Evolutionary conservation across 2,888 invertebrate genomes (phyloP).

Genomic region (Andricus quercusramuli): DNA sequence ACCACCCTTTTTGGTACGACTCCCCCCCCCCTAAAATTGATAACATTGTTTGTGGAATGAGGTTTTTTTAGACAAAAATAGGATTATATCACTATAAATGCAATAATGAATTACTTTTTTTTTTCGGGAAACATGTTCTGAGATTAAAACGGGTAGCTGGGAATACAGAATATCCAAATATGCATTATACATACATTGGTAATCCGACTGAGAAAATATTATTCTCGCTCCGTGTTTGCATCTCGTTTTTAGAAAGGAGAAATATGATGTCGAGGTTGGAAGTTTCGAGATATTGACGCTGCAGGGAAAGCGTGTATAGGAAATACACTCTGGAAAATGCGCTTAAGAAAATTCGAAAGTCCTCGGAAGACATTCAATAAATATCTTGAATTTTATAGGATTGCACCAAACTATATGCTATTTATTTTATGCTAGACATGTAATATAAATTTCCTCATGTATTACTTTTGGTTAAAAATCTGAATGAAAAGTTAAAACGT

Average conservation of each 20-base stretch:
- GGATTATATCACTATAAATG: too few relatives aligned
- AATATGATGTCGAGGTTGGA: constrained; percentile 16
- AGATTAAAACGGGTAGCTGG: background rate
- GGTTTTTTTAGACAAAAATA: too few relatives aligned
- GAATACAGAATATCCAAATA: constrained; percentile 4
- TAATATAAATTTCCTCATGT: background rate
- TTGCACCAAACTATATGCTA: background rate
- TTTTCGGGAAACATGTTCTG: background rate
- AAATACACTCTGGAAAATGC: constrained; percentile 12
- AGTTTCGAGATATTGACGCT: constrained; percentile 31
- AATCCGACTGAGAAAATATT: constrained; percentile 32
- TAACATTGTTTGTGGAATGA: too few relatives aligned
- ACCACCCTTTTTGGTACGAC: too few relatives aligned
- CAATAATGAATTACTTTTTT: too few relatives aligned
- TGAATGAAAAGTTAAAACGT: too few relatives aligned
- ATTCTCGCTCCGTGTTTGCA: constrained; percentile 22
- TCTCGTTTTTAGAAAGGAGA: constrained; percentile 8
- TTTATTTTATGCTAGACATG: background rate
- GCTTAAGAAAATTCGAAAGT: constrained; percentile 15
- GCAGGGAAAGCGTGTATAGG: constrained; percentile 7
- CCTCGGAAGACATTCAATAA: background rate
- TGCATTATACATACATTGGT: constrained; percentile 5
- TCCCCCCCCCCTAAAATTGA: too few relatives aligned
- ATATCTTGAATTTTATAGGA: background rate
- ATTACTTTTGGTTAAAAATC: too few relatives aligned